A percentile compares a stretch with the other conserved stretches of the same genome.
Conservation (phyloP, 2,113 vertebrate species). For the Nanger granti region DNA sequence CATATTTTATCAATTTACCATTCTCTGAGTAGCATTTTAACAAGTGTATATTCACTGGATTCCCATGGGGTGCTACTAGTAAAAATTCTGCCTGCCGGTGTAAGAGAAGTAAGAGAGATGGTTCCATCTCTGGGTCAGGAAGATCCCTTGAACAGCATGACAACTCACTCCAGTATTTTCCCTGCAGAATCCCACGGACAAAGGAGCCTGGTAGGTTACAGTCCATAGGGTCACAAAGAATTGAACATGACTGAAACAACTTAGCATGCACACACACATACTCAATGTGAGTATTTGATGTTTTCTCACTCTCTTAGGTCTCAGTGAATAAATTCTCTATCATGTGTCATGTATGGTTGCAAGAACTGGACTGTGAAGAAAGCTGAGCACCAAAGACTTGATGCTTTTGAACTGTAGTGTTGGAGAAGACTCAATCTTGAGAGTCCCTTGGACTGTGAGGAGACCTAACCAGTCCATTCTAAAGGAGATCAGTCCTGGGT, state of each 20-base stretch:
- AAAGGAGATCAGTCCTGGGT: no score
- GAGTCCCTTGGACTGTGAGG: no score
- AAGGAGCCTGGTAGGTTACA: neutral
- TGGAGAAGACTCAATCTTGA: no score
- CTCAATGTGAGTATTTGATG: neutral
- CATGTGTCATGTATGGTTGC: no score
- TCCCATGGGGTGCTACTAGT: neutral
- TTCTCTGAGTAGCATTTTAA: neutral
- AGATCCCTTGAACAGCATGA: neutral
- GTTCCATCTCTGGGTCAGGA: fast-evolving
- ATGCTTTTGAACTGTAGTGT: no score
- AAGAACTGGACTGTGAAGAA: no score
- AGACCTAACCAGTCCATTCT: no score
- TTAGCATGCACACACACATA: neutral
- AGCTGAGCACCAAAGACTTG: no score
- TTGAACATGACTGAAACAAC: neutral
- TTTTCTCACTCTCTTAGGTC: neutral
- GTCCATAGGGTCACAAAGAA: neutral
- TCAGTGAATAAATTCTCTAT: no score
- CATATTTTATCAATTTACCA: neutral
- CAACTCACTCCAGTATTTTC: neutral
- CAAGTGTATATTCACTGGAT: neutral
- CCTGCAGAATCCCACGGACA: neutral
- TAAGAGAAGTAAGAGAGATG: neutral
- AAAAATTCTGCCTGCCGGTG: neutral